These are phyloP conservation scores for Coptodon rendalli DNA, from an alignment of 2,113 vertebrate species.

Conservation along the genomic window DNA sequence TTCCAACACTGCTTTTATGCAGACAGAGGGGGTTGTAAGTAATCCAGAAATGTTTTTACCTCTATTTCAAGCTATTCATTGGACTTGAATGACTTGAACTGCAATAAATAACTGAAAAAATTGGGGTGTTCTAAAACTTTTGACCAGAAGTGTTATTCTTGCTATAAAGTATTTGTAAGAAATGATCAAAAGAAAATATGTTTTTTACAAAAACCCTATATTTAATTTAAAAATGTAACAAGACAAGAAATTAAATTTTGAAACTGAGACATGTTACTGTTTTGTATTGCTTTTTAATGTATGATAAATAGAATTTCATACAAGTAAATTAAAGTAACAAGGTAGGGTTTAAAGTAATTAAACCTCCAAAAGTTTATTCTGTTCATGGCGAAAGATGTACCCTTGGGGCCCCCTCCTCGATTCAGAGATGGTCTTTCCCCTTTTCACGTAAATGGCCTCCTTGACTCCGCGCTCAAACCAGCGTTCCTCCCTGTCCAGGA, in stretches of 20 bases:
- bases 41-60: background rate
- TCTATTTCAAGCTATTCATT: background rate
- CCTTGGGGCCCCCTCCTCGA: fast-evolving
- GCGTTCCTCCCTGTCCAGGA: background rate
- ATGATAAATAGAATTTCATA: background rate
- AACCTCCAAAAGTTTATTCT: background rate
- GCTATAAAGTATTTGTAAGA: background rate
- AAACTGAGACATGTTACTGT: background rate
- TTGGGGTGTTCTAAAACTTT: background rate
- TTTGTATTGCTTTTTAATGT: background rate
- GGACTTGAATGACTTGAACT: background rate
- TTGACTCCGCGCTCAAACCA: background rate
- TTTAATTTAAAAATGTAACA: background rate
- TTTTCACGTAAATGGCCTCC: background rate
- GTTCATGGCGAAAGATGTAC: background rate
- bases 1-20: background rate
- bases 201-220: background rate
- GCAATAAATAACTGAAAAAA: background rate
- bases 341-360: background rate
- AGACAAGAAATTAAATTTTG: background rate
- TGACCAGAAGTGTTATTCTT: background rate
- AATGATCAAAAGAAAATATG: background rate
- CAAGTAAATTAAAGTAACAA: background rate
- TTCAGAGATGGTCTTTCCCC: background rate
- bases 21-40: background rate